Evolutionary conservation across 1,140 invertebrate genomes (phyloP), one percentile per base, ranked within the genome.

Genomic region (Oryzaephilus surinamensis): DNA sequence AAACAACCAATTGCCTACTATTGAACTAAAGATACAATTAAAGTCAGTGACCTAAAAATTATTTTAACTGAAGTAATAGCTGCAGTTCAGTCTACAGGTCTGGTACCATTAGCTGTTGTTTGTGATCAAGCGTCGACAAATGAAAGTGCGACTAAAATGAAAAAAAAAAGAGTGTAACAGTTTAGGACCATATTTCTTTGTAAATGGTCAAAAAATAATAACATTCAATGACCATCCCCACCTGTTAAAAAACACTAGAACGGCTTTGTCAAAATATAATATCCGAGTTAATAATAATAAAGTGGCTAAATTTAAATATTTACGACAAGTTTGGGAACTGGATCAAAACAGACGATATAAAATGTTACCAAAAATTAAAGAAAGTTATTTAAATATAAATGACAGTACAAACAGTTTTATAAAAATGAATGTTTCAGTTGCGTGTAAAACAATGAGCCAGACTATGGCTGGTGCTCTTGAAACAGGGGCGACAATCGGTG

Each of bases 301-400:
- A 6, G 14, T n/a, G 10, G 30, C 30, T 5, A 32, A 32, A 13
- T 32, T 4, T 4, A 4, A 3, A 32, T 13, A 32, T 13, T 13
- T 32, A 4, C 6, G 5, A 13, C 5, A 32, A 4, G 5, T 15
- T 14, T 32, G n/a, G 12, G 3, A n/a, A n/a, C 5, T 14, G 3
- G 30, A 13, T 15, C 3, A 4, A 4, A 18, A 4, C 17, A 32
- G 12, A 18, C 3, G 30, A 32, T 32, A 4, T 32, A n/a, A 4
- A 6, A 32, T 18, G 17, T 15, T 32, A 14, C 12, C 10, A 5
- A 32, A 32, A 16, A 36, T 36, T 3, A 23, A 14, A 27, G 19
- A 8, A 24, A 24, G 8, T 6, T 36, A 36, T 26, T 10, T 36
- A 36, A 24, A 20, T 11, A 27, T 21, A 36, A 36, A 36, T n/a